Percentiles rank a stretch among this genome's conserved stretches.
These are phyloP conservation scores for Phenganax marumi DNA, from an alignment of 92 coral and sea anemone genomes.

Conservation along the genomic window DNA sequence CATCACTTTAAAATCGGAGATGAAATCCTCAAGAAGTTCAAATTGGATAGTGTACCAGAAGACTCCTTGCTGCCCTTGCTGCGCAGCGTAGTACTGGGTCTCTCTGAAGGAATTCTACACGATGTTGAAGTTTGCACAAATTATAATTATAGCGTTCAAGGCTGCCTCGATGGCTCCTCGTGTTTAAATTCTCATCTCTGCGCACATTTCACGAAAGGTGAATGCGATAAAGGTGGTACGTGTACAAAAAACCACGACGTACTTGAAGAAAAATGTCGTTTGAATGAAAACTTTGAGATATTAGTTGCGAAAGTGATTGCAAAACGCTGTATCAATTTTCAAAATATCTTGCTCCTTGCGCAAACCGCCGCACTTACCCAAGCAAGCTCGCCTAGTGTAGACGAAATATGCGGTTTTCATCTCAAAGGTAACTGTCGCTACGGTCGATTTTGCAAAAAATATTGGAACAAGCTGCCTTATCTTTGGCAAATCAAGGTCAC, in stretches of 20 bases:
- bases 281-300: background rate
- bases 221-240: background rate
- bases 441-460: constrained; percentile 61
- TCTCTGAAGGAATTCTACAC: background rate
- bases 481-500: constrained; percentile 67
- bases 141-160: constrained; percentile 1
- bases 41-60: constrained; percentile 44
- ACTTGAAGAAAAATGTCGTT: background rate
- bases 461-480: constrained; percentile 78
- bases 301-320: background rate
- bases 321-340: background rate
- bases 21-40: constrained; percentile 57
- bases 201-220: constrained; percentile 3
- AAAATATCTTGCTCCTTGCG: background rate
- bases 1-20: constrained; percentile 66
- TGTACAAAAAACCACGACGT: constrained; percentile 9
- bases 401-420: constrained; percentile 78
- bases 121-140: constrained; percentile 7
- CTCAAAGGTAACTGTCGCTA: constrained; percentile 78
- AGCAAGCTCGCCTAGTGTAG: constrained; percentile 1
- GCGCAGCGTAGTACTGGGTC: constrained; percentile 7
- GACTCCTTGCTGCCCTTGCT: constrained; percentile 33
- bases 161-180: constrained; percentile 10
- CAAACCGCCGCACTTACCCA: background rate
- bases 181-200: constrained; percentile 14